Evolutionary conservation across 1,140 invertebrate genomes (phyloP), one percentile per base, ranked within the genome.

Genomic region (Zophobas atratus): DNA sequence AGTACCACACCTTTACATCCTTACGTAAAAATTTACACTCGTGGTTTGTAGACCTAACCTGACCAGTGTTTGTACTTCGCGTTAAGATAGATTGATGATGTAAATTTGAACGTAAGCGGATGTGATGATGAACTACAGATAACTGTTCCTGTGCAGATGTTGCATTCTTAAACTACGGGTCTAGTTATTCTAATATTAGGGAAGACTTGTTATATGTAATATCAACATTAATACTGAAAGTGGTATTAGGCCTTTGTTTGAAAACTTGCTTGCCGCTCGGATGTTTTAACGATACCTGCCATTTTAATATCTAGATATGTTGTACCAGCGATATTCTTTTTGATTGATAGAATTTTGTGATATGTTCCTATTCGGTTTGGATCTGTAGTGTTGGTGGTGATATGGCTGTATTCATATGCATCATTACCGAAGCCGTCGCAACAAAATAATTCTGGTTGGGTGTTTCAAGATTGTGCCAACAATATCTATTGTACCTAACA

Each of bases 251-350:
- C 71, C 49, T 73, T 73, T 39, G 39, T 73, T 32, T 53, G 48
- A 73, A 73, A 73, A 73, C 55, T 73, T 73, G 71, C 49, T 41
- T 73, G 71, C 71, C 71, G 56, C 56, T 73, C 56, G 55, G 71
- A 73, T 73, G 55, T 73, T 33, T 32, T 73, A 53, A 49, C 46
- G 8, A 72, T 72, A 51, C 36, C 36, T 53, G 48, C 4, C 8
- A 41, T 55, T 73, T 20, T 33, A 56, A 73, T 72, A 5, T 35
- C 39, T 56, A 73, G 71, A 73, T 73, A 73, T 73, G 71, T 73
- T 41, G 60, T 67, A 67, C 38, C 38, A 67, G 60, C 43, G 60
- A 67, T 67, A 67, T 67, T 67, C 60, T 67, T 67, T 67, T 67
- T 32, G 49, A 20, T 67, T 67, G 60, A 43, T 67, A 67, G 20